Conservation (phyloP, 2,113 vertebrate species). For the Orthonyx spaldingii region DNA sequence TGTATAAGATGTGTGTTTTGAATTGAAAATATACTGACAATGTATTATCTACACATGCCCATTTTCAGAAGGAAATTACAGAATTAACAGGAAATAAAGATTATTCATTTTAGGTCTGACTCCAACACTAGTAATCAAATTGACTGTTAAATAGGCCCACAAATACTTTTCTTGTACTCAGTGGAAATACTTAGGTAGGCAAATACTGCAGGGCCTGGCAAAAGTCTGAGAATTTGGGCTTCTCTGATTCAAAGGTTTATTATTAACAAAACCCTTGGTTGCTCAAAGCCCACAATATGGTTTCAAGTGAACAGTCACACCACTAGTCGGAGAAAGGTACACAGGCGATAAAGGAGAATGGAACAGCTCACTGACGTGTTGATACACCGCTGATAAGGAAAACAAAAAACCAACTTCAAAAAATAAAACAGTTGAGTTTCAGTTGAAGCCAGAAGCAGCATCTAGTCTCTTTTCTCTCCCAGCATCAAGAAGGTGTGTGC, state of each 20-base stretch:
- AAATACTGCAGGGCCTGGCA: not conserved
- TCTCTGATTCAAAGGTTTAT: constrained; percentile 36
- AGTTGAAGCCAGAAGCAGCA: not conserved
- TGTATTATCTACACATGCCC: not conserved
- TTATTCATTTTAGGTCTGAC: not conserved
- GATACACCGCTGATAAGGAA: constrained; percentile 47
- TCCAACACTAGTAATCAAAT: not conserved
- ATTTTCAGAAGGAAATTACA: not conserved
- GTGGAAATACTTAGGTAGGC: not conserved
- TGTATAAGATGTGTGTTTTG: not conserved
- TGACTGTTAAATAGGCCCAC: not conserved
- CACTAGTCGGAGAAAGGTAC: constrained; percentile 41
- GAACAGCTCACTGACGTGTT: constrained; percentile 49
- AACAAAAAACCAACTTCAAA: constrained; percentile 15
- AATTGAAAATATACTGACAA: not conserved
- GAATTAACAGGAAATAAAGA: constrained; percentile 19
- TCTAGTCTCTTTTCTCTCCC: not conserved
- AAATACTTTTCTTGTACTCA: not conserved
- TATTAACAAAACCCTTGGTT: constrained; percentile 47
- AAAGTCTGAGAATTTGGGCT: not conserved
- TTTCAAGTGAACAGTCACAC: constrained; percentile 46
- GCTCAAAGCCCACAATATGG: not conserved
- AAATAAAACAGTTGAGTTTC: not conserved
- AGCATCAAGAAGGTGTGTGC: not conserved
- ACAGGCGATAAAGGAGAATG: constrained; percentile 48